Base-by-base conservation (phyloP, 35 echinoderm and acorn worm species). In the Diadema setosum region DNA sequence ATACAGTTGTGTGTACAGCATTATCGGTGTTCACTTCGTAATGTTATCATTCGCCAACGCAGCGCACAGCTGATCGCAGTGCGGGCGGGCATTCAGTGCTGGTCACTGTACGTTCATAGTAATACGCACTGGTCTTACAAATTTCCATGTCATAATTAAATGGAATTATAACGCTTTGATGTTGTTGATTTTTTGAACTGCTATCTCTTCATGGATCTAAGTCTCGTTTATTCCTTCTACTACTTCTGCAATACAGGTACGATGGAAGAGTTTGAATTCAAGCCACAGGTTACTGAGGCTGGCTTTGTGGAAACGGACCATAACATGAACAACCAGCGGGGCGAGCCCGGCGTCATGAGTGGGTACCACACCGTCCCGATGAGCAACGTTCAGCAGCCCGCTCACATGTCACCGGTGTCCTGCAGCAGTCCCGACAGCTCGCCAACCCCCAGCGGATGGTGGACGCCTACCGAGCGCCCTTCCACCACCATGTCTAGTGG, bases 191-290 rank as follows among this genome's bases (percentile, higher is more conserved):
- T 37, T 58, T 37, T 20, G 18, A 37, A 56, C 42, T 60, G 29
- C 26, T 21, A 84, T 31, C 57, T 70, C 31, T 86, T 64, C 40
- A 80, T 64, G 25, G 50, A 21, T n/a, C 30, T 81, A 88, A 58
- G 58, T 39, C 45, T 37, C 39, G 45, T 42, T 31, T 75, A 29
- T 89, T 83, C 70, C 15, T 91, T 84, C 15, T 90, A 65, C 27
- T 86, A 59, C 74, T 58, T 96, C 81, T 86, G 35, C 81, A 83
- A 30, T 90, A 70, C 78, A 90, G 94, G 85, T 83, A 87, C 84
- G 26, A 97, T 93, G 84, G 95, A 97, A 40, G 91, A 93, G 41
- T 97, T 87, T 44, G 95, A 97, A 67, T 97, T 87, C 91, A 97
- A 97, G 67, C 95, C 91, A 33, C 91, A 93, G 58, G 84, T 93